Evolutionary conservation across 2,888 invertebrate genomes (phyloP).

Genomic region (Tenthredo mesomela): DNA sequence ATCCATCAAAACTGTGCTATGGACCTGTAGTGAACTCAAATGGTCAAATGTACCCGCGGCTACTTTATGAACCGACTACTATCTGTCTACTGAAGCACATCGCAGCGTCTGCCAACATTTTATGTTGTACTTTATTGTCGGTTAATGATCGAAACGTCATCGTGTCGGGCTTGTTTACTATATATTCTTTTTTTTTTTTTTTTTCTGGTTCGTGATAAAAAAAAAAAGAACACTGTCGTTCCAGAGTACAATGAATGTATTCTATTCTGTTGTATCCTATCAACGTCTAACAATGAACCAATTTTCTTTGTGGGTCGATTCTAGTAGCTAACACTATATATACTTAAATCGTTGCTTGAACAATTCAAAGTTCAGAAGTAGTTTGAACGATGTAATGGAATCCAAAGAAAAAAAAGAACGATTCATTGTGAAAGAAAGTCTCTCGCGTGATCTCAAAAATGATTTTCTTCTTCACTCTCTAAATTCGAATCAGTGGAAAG

Average conservation of each 20-base stretch:
- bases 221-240: not conserved
- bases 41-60: not conserved
- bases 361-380: not conserved
- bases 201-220: not conserved
- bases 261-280: not conserved
- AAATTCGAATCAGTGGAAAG: no score
- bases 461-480: no score
- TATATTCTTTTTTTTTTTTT: not conserved
- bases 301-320: not conserved
- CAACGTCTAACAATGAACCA: not conserved
- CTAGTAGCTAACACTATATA: not conserved
- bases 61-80: not conserved
- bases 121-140: constrained; percentile 1
- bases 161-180: not conserved
- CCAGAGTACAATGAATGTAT: not conserved
- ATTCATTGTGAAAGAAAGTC: no score
- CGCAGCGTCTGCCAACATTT: not conserved
- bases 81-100: constrained; percentile 7
- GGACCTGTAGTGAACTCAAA: not conserved
- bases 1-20: constrained; percentile 13
- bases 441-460: not conserved
- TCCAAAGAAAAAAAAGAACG: no score
- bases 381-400: not conserved
- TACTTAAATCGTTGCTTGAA: not conserved
- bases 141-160: constrained; percentile 6